These are phyloP conservation scores for Hypomesus transpacificus DNA, from an alignment of 2,113 vertebrate species.

Conservation along the genomic window DNA sequence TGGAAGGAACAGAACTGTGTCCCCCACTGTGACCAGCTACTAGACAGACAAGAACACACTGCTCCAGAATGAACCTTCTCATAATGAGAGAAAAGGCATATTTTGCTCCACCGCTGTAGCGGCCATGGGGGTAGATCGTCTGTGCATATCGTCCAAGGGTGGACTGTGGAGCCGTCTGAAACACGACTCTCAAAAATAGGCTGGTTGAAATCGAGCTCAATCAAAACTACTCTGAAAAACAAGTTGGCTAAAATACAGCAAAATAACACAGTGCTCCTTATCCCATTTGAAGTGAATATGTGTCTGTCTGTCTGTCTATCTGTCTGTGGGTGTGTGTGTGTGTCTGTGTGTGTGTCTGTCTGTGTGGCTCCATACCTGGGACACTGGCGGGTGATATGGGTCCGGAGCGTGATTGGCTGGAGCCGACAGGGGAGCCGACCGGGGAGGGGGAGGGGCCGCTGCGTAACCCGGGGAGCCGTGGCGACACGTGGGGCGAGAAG, in stretches of 20 bases:
- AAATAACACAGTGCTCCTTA: too few relatives aligned
- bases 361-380: slow-evolving; percentile 73
- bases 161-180: background rate
- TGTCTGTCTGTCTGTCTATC: too few relatives aligned
- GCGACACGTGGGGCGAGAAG: slow-evolving; percentile 89
- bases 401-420: slow-evolving; percentile 85
- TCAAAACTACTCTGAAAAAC: background rate
- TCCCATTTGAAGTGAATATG: too few relatives aligned
- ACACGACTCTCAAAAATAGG: background rate
- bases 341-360: background rate
- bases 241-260: too few relatives aligned
- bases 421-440: slow-evolving; percentile 84
- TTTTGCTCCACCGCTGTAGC: background rate
- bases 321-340: slow-evolving; percentile 1
- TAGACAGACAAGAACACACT: background rate
- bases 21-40: slow-evolving; percentile 7
- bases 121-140: background rate
- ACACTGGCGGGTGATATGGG: slow-evolving; percentile 88
- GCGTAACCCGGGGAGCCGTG: slow-evolving; percentile 81
- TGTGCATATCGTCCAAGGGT: background rate
- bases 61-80: background rate
- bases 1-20: background rate
- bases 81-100: background rate
- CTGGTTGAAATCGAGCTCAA: background rate
- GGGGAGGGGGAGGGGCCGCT: slow-evolving; percentile 84